phyloP scores from a whole-genome alignment of 1,140 invertebrate species.

The Asobara japonica region DNA sequence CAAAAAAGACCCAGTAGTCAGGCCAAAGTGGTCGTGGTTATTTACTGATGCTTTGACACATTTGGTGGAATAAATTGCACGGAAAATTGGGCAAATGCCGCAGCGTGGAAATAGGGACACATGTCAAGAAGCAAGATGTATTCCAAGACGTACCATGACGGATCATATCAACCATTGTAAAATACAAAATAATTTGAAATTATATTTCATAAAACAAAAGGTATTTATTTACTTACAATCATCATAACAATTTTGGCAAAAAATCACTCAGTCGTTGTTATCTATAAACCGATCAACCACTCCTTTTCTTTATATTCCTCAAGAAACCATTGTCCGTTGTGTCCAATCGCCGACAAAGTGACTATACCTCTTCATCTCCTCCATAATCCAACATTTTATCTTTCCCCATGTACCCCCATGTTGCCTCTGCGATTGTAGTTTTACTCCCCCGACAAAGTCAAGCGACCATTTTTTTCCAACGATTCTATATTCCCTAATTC shows the following conservation, averaged over 20 bases:
- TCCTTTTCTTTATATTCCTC: not conserved
- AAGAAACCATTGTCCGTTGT: constrained; percentile 18
- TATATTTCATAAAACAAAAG: too few relatives aligned
- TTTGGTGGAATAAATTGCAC: not conserved
- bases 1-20: not conserved
- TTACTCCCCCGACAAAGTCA: too few relatives aligned
- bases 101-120: not conserved
- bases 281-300: constrained; percentile 2
- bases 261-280: not conserved
- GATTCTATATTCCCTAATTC: not conserved
- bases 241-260: too few relatives aligned
- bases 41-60: not conserved
- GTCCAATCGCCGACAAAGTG: constrained; percentile 32
- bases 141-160: too few relatives aligned
- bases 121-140: not conserved
- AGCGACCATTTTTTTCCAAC: not conserved
- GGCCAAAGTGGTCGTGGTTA: not conserved
- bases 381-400: constrained; percentile 29
- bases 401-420: not conserved
- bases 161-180: too few relatives aligned
- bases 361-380: constrained; percentile 7
- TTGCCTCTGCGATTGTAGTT: not conserved
- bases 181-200: too few relatives aligned
- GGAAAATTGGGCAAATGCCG: not conserved
- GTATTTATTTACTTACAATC: too few relatives aligned